phyloP scores from a whole-genome alignment of 2,113 vertebrate genomes.

The Lepus americanus region DNA sequence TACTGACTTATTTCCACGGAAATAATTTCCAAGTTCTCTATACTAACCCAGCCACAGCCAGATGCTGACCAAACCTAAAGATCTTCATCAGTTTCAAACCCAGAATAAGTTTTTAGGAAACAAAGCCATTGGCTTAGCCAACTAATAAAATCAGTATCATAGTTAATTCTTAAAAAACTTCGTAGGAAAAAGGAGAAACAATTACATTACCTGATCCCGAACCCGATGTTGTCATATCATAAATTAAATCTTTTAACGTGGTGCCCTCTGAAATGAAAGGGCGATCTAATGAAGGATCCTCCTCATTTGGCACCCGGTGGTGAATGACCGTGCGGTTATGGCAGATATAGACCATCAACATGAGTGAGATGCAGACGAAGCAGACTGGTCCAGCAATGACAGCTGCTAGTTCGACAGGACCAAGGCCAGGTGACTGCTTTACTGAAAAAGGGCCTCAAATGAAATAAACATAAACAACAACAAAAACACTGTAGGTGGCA shows the following conservation, averaged over 20 bases:
- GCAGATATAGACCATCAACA: conserved; percentile 96
- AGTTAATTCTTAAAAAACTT: conserved; percentile 25
- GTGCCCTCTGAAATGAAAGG: conserved; percentile 98
- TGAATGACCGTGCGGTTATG: conserved; percentile 95
- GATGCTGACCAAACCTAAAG: neutral
- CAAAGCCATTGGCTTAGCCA: neutral
- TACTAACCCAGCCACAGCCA: conserved; percentile 13
- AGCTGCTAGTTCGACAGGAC: conserved; percentile 96
- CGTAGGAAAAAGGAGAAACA: conserved; percentile 54
- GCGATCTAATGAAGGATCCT: conserved; percentile 96
- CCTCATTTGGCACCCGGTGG: conserved; percentile 97
- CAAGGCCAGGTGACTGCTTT: conserved; percentile 88
- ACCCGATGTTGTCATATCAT: conserved; percentile 98
- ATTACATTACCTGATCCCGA: conserved; percentile 94
- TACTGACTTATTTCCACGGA: conserved; percentile 15
- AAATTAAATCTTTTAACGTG: conserved; percentile 98
- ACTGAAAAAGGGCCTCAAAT: conserved; percentile 85
- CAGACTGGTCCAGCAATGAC: conserved; percentile 97
- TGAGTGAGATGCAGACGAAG: conserved; percentile 95
- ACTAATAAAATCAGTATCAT: conserved; percentile 33
- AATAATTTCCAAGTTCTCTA: neutral
- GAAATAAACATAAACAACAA: conserved; percentile 73
- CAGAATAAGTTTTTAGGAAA: conserved; percentile 48
- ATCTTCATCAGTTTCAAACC: conserved; percentile 9
- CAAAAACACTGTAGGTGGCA: conserved; percentile 44